These are phyloP conservation scores for Gerosis bhagava DNA, from an alignment of 2,888 invertebrate species.

Conservation along the genomic window DNA sequence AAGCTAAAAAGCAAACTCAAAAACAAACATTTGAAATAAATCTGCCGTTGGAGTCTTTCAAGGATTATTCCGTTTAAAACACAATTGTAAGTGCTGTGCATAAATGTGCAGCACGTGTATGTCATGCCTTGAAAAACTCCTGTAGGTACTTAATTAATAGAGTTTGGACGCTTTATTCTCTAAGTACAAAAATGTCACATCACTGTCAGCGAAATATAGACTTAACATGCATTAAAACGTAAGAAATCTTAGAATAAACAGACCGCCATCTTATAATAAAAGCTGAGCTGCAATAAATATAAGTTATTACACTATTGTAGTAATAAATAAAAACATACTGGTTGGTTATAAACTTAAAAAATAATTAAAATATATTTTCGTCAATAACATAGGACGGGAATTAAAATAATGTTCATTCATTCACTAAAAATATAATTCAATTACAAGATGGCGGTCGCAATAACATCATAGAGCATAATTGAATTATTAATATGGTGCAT, in stretches of 20 bases:
- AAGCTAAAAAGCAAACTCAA: slow-evolving; percentile 39
- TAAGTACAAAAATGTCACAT: slow-evolving; percentile 62
- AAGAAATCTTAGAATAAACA: slow-evolving; percentile 12
- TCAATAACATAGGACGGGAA: slow-evolving; percentile 23
- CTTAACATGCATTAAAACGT: slow-evolving; percentile 16
- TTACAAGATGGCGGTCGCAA: slow-evolving; percentile 15
- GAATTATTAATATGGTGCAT: slow-evolving; percentile 23
- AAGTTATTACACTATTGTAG: slow-evolving; percentile 13
- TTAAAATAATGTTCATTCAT: slow-evolving; percentile 14
- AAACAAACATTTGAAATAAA: slow-evolving; percentile 13
- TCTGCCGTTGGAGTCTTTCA: slow-evolving; percentile 7
- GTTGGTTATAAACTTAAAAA: slow-evolving; percentile 15
- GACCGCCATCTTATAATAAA: slow-evolving; percentile 16
- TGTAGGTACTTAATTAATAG: slow-evolving; percentile 16
- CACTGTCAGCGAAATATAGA: slow-evolving; percentile 37
- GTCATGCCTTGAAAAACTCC: slow-evolving; percentile 13
- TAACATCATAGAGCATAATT: slow-evolving; percentile 11
- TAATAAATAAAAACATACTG: slow-evolving; percentile 7
- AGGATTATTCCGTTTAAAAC: slow-evolving; percentile 10
- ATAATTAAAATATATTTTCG: slow-evolving; percentile 12
- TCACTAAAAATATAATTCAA: slow-evolving; percentile 12
- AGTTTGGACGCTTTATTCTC: slow-evolving; percentile 57
- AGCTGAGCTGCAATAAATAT: slow-evolving; percentile 9
- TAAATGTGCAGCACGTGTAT: slow-evolving; percentile 4
- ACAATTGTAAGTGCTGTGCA: slow-evolving; percentile 10